A percentile compares a stretch with the other conserved stretches of the same genome.
Evolutionary conservation across 2,888 invertebrate species (phyloP).

Genomic region (Mimachlamys varia): DNA sequence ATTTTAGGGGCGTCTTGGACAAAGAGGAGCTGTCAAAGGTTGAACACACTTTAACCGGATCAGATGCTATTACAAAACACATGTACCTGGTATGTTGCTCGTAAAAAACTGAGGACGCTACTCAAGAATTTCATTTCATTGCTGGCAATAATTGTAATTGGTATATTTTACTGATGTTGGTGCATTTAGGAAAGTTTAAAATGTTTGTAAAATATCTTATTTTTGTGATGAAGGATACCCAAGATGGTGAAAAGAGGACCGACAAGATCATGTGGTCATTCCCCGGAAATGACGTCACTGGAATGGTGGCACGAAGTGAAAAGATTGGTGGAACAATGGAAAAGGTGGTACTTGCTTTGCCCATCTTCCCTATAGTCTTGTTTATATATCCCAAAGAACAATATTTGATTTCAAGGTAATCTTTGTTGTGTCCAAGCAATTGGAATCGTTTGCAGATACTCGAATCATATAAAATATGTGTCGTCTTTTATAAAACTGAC

Average conservation of each 20-base stretch:
- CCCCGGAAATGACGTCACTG: constrained; percentile 18
- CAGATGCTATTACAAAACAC: constrained; percentile 11
- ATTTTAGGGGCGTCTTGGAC: neutral
- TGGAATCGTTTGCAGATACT: too few relatives aligned
- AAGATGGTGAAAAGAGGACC: neutral
- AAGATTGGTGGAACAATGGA: constrained; percentile 25
- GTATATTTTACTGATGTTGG: too few relatives aligned
- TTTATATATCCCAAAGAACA: too few relatives aligned
- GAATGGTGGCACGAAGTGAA: constrained; percentile 19
- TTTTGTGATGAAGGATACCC: constrained; percentile 12
- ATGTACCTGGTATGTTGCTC: neutral
- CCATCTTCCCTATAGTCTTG: too few relatives aligned
- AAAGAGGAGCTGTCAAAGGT: neutral
- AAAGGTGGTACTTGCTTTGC: neutral
- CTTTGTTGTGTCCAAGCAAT: too few relatives aligned
- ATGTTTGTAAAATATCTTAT: neutral
- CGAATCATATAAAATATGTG: too few relatives aligned
- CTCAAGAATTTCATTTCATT: neutral
- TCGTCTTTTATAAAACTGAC: too few relatives aligned
- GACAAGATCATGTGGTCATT: constrained; percentile 14
- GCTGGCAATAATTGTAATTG: neutral
- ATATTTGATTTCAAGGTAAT: too few relatives aligned
- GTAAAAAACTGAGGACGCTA: neutral
- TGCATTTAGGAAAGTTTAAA: too few relatives aligned
- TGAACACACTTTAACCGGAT: constrained; percentile 1